Percentiles rank a stretch among this genome's conserved stretches.
Conservation (phyloP, 2,888 invertebrate species). For the Hypsopygia costalis region DNA sequence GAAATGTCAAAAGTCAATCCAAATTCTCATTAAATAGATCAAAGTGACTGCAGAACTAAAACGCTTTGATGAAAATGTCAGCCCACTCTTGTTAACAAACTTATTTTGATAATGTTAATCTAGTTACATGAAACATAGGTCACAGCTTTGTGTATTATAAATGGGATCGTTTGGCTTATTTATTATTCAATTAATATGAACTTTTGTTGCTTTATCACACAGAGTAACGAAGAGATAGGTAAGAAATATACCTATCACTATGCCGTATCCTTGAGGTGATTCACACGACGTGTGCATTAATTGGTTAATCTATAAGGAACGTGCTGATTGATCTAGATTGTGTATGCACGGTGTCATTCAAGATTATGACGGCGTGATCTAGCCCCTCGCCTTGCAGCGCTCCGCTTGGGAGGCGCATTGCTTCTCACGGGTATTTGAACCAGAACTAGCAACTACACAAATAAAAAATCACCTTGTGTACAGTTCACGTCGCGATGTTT, state of each 20-base stretch:
- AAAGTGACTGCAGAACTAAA: too few species aligned
- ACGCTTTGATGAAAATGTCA: too few species aligned
- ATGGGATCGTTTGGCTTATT: too few species aligned
- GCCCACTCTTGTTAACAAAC: not conserved
- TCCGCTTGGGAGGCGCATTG: conserved; percentile 39
- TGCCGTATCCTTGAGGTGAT: too few species aligned
- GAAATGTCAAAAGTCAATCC: conserved; percentile 17
- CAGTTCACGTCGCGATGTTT: conserved; percentile 75
- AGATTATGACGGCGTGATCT: conserved; percentile 48
- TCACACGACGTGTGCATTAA: conserved; percentile 29
- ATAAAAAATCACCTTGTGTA: conserved; percentile 75
- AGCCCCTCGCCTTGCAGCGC: conserved; percentile 18
- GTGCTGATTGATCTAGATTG: conserved; percentile 48
- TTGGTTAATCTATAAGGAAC: conserved; percentile 45
- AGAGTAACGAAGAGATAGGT: too few species aligned
- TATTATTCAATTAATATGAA: too few species aligned
- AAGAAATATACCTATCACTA: too few species aligned
- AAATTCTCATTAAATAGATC: too few species aligned
- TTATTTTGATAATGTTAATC: not conserved
- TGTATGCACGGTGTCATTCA: conserved; percentile 55
- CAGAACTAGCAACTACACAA: conserved; percentile 66
- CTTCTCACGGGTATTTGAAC: conserved; percentile 78
- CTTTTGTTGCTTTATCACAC: too few species aligned
- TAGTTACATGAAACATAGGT: not conserved
- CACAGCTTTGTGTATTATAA: not conserved